Evolutionary conservation across 1,140 invertebrate species (phyloP).

Genomic region (Hycleus phaleratus): DNA sequence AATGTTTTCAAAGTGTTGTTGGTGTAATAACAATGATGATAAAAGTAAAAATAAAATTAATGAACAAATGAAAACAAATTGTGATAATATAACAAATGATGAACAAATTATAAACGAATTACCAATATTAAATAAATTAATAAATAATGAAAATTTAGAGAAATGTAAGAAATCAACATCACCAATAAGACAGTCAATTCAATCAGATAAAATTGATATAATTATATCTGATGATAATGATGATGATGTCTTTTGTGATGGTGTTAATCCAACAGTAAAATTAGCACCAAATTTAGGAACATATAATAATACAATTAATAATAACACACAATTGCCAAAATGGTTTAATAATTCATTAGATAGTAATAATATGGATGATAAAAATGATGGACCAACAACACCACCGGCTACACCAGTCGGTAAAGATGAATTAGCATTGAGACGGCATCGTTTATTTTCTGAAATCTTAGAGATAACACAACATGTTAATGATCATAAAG

Average conservation of each 20-base stretch:
- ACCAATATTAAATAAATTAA: constrained; percentile 4
- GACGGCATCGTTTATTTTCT: constrained; percentile 67
- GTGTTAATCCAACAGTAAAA: constrained; percentile 24
- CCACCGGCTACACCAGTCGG: constrained; percentile 67
- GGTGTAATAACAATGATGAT: neutral
- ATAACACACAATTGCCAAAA: constrained; percentile 15
- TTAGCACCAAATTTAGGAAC: constrained; percentile 28
- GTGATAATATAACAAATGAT: constrained; percentile 1
- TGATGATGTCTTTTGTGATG: constrained; percentile 44
- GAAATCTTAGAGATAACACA: constrained; percentile 63
- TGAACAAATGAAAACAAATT: constrained; percentile 7
- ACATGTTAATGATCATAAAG: constrained; percentile 63
- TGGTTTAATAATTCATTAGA: constrained; percentile 36
- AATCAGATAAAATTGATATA: neutral
- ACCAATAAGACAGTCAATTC: constrained; percentile 1
- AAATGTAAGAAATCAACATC: too few species aligned
- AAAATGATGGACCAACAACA: constrained; percentile 48
- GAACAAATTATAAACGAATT: constrained; percentile 4
- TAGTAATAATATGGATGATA: constrained; percentile 39
- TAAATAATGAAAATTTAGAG: neutral
- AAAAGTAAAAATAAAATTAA: constrained; percentile 1
- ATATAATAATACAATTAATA: neutral
- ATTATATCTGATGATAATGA: constrained; percentile 23
- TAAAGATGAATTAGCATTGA: constrained; percentile 64
- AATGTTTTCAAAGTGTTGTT: constrained; percentile 15